A percentile compares a stretch with the other conserved stretches of the same genome.
Evolutionary conservation across 1,140 invertebrate genomes (phyloP).

Genomic region (Kradibia gibbosae): DNA sequence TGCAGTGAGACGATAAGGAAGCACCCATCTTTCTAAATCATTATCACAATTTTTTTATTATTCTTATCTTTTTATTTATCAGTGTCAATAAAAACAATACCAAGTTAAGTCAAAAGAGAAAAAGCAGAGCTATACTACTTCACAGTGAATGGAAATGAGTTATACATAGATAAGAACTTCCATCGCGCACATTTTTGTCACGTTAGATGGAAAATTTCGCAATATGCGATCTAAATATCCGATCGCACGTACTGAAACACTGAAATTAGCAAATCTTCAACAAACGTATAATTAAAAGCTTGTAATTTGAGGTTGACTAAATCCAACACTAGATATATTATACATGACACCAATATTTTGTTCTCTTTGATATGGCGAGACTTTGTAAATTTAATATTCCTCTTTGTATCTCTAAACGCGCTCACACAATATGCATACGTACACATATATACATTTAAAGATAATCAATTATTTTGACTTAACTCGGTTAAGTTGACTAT

Average conservation of each 20-base stretch:
- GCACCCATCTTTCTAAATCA: too few species aligned
- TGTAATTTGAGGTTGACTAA: slow-evolving; percentile 31
- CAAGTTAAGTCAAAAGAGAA: too few species aligned
- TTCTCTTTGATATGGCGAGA: not conserved
- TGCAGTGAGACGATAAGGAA: not conserved
- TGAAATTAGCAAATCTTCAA: slow-evolving; percentile 1
- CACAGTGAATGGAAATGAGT: not conserved
- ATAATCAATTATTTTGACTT: not conserved
- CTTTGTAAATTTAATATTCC: slow-evolving; percentile 15
- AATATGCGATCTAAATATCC: not conserved
- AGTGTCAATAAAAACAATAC: too few species aligned
- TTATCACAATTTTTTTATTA: too few species aligned
- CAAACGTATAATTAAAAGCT: slow-evolving; percentile 1
- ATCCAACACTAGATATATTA: not conserved
- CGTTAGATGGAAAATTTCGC: not conserved
- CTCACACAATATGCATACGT: not conserved
- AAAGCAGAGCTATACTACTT: not conserved
- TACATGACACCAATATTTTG: not conserved
- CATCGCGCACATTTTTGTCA: not conserved
- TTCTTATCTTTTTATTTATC: too few species aligned
- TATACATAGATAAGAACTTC: not conserved
- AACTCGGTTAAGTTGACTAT: not conserved
- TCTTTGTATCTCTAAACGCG: not conserved
- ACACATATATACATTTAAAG: not conserved
- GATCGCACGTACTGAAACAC: not conserved